phyloP scores from a whole-genome alignment of 2,113 vertebrate species.

The Stigmatopora argus region DNA sequence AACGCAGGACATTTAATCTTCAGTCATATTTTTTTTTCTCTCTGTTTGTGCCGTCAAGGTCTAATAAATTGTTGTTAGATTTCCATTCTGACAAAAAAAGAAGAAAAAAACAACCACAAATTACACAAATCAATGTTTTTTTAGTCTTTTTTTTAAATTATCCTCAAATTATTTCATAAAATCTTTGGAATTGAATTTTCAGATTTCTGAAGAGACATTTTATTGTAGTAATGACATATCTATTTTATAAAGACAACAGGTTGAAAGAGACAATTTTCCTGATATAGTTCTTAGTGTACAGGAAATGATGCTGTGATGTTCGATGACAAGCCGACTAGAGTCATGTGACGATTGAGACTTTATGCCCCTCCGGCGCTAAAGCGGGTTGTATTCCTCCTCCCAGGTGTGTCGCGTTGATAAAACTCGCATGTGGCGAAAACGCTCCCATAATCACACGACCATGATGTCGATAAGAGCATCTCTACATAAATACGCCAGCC shows the following conservation, averaged over 20 bases:
- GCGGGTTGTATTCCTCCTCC: constrained; percentile 35
- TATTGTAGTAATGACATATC: constrained; percentile 15
- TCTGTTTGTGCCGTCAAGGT: too few relatives aligned
- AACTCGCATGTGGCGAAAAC: constrained; percentile 53
- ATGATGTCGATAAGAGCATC: constrained; percentile 42
- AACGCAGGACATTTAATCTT: too few relatives aligned
- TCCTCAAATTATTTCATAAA: too few relatives aligned
- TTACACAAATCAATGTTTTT: too few relatives aligned
- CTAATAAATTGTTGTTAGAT: too few relatives aligned
- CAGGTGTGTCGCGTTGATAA: constrained; percentile 52
- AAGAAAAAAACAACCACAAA: too few relatives aligned
- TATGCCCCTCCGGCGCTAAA: constrained; percentile 45
- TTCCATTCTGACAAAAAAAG: too few relatives aligned
- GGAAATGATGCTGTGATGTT: not conserved
- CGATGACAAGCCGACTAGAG: constrained; percentile 24
- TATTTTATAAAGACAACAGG: constrained; percentile 5
- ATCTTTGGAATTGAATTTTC: constrained; percentile 19
- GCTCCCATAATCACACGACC: constrained; percentile 27
- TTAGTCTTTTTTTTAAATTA: too few relatives aligned
- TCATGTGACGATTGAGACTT: constrained; percentile 37
- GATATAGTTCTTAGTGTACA: not conserved
- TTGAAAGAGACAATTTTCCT: constrained; percentile 4
- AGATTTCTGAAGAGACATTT: constrained; percentile 27
- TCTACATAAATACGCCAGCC: constrained; percentile 29
- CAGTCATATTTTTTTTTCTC: too few relatives aligned